These are phyloP conservation scores for Ramphastos sulfuratus DNA, from an alignment of 2,113 vertebrate genomes.

Conservation along the genomic window DNA sequence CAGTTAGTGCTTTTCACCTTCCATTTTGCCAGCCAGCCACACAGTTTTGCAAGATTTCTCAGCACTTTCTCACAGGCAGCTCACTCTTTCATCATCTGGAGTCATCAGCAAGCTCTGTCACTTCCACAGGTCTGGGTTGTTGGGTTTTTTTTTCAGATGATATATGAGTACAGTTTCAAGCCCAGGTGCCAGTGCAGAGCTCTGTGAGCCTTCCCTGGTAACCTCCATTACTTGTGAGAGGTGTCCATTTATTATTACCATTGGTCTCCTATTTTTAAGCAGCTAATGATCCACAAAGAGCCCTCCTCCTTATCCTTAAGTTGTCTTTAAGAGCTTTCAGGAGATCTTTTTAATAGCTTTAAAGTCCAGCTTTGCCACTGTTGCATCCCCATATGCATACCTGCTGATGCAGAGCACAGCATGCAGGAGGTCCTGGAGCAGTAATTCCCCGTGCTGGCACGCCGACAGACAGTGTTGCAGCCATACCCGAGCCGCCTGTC, in stretches of 20 bases:
- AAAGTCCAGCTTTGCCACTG: background rate
- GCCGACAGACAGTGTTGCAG: background rate
- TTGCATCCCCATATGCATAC: background rate
- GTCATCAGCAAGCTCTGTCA: background rate
- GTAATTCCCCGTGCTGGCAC: background rate
- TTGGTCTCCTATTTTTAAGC: conserved; percentile 24
- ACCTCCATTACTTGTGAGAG: background rate
- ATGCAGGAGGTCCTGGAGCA: conserved; percentile 3
- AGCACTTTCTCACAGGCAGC: background rate
- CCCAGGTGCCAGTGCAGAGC: background rate
- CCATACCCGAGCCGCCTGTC: background rate
- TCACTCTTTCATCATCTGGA: background rate
- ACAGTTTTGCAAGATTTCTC: background rate
- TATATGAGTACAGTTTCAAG: background rate
- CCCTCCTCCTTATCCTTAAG: background rate
- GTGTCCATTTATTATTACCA: background rate
- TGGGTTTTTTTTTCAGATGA: background rate
- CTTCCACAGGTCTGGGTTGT: background rate
- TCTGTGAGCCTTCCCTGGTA: background rate
- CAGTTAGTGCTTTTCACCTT: background rate
- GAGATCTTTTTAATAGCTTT: conserved; percentile 42
- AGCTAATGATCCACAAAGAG: background rate
- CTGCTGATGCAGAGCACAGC: background rate
- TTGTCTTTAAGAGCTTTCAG: conserved; percentile 18
- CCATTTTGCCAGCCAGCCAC: background rate